These are phyloP conservation scores for Tichodroma muraria DNA, from an alignment of 2,113 vertebrate genomes.

Conservation along the genomic window DNA sequence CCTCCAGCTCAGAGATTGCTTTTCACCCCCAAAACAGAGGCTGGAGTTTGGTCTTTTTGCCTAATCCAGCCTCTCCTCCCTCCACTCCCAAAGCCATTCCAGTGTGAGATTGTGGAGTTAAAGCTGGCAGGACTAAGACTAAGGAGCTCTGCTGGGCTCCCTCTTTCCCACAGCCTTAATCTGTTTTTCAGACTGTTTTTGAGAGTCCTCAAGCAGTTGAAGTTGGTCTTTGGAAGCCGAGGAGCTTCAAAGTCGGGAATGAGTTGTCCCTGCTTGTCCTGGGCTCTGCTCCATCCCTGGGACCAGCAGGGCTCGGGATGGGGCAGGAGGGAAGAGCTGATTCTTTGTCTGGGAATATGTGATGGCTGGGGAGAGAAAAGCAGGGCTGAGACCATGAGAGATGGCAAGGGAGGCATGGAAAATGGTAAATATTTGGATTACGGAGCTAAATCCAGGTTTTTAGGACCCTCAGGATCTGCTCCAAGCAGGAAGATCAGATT, in stretches of 20 bases:
- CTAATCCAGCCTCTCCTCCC: not conserved
- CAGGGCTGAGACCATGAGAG: not conserved
- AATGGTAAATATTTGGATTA: not conserved
- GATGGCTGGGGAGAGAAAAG: not conserved
- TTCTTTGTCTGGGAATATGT: not conserved
- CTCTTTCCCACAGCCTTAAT: not conserved
- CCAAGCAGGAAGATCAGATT: not conserved
- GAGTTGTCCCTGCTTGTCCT: not conserved
- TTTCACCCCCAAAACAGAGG: not conserved
- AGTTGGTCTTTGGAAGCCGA: not conserved
- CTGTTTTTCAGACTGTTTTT: constrained; percentile 1
- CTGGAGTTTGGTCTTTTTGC: not conserved
- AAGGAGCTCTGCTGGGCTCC: not conserved
- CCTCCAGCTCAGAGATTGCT: not conserved
- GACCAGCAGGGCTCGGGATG: accelerated
- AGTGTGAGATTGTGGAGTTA: not conserved
- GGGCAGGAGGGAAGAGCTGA: not conserved
- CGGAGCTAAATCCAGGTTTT: not conserved
- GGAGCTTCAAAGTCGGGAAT: not conserved
- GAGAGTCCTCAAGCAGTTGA: not conserved
- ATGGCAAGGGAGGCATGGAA: not conserved
- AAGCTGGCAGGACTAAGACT: not conserved
- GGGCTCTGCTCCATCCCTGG: not conserved
- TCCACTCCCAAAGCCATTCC: not conserved
- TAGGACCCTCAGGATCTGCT: not conserved